These are phyloP conservation scores for Strongylocentrotus purpuratus DNA, from an alignment of 35 echinoderm and acorn worm species.

Conservation along the genomic window DNA sequence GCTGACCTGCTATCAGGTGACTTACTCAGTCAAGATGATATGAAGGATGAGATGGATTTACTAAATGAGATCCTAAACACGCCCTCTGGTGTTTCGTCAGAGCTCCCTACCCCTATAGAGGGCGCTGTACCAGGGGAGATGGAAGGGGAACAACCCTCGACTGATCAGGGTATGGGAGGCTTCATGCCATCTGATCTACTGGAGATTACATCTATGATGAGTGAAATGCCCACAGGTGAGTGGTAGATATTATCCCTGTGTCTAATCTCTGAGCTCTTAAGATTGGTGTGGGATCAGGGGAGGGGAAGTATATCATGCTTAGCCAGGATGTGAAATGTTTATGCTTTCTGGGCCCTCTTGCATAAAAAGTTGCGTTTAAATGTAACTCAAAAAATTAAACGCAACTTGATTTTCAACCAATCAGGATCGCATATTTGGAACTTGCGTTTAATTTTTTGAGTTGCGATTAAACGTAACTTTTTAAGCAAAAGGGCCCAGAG, in stretches of 20 bases:
- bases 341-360: too few relatives aligned
- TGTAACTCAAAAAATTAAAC: too few relatives aligned
- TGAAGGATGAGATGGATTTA: slow-evolving; percentile 83
- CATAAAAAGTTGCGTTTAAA: too few relatives aligned
- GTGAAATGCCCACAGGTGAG: slow-evolving; percentile 49
- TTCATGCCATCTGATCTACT: slow-evolving; percentile 91
- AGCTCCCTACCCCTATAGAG: slow-evolving; percentile 52
- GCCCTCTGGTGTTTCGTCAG: slow-evolving; percentile 67
- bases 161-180: slow-evolving; percentile 25
- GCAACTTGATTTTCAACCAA: too few relatives aligned
- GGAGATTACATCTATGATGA: slow-evolving; percentile 69
- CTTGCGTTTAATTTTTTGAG: too few relatives aligned
- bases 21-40: slow-evolving; percentile 43
- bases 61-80: slow-evolving; percentile 95
- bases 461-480: too few relatives aligned
- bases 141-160: not conserved
- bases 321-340: too few relatives aligned
- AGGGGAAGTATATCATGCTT: too few relatives aligned
- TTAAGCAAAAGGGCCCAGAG: too few relatives aligned
- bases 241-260: not conserved
- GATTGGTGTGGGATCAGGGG: too few relatives aligned
- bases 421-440: too few relatives aligned
- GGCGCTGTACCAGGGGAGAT: not conserved
- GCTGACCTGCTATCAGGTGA: slow-evolving; percentile 86
- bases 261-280: too few relatives aligned